Conservation (phyloP, 2,113 vertebrate species). For the Nipponia nippon region DNA sequence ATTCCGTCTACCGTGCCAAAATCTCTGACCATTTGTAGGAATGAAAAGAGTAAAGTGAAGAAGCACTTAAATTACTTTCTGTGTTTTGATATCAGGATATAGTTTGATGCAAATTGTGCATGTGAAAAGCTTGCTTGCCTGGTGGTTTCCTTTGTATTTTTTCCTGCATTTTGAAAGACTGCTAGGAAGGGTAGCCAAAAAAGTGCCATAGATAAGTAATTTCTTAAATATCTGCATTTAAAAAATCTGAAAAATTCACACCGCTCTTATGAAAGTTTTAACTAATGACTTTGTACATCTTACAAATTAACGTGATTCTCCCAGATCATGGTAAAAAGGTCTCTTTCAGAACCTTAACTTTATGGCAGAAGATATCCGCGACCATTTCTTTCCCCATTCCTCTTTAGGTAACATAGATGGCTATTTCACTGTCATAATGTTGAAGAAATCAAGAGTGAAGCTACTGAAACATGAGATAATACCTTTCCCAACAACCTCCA, state of each 20-base stretch:
- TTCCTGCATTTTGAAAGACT: neutral
- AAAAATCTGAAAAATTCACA: neutral
- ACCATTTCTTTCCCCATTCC: neutral
- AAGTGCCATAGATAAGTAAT: neutral
- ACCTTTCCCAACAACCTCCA: constrained; percentile 83
- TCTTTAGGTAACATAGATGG: constrained; percentile 81
- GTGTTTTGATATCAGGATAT: neutral
- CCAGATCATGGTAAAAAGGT: neutral
- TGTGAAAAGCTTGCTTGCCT: neutral
- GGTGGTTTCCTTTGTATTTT: neutral
- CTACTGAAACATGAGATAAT: constrained; percentile 82
- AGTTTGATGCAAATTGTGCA: neutral
- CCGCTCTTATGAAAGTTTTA: accelerated
- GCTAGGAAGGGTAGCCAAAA: neutral
- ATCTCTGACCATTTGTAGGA: neutral
- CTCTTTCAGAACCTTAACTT: neutral
- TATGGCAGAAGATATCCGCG: neutral
- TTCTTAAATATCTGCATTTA: neutral
- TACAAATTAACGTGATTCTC: neutral
- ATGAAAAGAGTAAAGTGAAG: neutral
- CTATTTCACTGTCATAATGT: constrained; percentile 91
- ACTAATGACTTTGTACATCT: neutral
- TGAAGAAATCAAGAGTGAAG: constrained; percentile 88
- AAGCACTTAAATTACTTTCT: neutral
- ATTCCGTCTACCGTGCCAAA: neutral